These are phyloP conservation scores for Auanema freiburgensis DNA, from an alignment of 2,888 invertebrate species.

Conservation along the genomic window DNA sequence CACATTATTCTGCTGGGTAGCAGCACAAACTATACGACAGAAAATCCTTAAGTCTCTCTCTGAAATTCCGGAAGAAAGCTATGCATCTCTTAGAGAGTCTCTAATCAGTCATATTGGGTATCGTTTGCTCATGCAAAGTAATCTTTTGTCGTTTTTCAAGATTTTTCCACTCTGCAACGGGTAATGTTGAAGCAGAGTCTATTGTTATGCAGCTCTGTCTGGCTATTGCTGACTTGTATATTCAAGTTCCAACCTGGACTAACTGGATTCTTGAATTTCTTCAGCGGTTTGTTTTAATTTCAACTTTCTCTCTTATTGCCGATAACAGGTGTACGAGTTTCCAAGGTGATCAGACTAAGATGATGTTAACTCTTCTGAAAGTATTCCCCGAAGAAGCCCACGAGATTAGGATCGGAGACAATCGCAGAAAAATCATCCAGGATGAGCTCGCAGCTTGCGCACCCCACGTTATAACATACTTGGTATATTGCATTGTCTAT, in stretches of 20 bases:
- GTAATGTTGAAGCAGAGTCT: slow-evolving; percentile 66
- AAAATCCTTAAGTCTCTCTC: slow-evolving; percentile 42
- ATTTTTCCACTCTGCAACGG: slow-evolving; percentile 25
- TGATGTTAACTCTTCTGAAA: slow-evolving; percentile 86
- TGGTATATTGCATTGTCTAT: slow-evolving; percentile 69
- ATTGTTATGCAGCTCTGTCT: slow-evolving; percentile 86
- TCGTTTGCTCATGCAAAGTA: not conserved
- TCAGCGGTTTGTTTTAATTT: slow-evolving; percentile 69
- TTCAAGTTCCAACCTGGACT: slow-evolving; percentile 91
- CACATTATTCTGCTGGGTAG: slow-evolving; percentile 75
- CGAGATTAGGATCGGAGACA: slow-evolving; percentile 77
- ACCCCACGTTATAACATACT: slow-evolving; percentile 77
- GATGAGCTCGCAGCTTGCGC: slow-evolving; percentile 79
- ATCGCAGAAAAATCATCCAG: slow-evolving; percentile 82
- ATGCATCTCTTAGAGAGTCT: slow-evolving; percentile 84
- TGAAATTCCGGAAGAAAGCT: slow-evolving; percentile 43
- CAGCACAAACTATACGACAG: slow-evolving; percentile 90
- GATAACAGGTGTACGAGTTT: slow-evolving; percentile 33
- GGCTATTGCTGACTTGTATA: slow-evolving; percentile 87
- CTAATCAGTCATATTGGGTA: slow-evolving; percentile 78
- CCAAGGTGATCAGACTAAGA: slow-evolving; percentile 72
- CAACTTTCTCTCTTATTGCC: slow-evolving; percentile 8
- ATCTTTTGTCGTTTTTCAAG: not conserved
- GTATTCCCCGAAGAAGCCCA: slow-evolving; percentile 85
- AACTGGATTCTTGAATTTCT: slow-evolving; percentile 84